Conservation (phyloP, 2,113 vertebrate genomes). For the Notarius lentiginosus region DNA sequence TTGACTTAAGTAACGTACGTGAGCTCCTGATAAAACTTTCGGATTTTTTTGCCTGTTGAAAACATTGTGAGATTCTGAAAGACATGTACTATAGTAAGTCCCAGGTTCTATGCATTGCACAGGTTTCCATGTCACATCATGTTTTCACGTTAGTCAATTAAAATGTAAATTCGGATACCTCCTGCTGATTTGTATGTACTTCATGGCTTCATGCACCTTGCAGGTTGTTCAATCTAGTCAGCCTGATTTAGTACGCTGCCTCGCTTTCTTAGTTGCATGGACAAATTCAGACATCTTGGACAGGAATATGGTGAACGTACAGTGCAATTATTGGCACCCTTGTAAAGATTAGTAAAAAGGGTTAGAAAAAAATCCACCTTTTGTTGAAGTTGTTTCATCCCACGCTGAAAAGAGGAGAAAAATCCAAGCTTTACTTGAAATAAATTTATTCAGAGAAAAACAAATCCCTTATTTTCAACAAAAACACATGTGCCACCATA, state of each 20-base stretch:
- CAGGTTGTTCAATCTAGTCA: conserved; percentile 28
- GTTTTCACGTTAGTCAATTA: conserved; percentile 20
- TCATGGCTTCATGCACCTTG: conserved; percentile 13
- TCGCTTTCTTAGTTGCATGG: background rate
- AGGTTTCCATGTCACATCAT: conserved; percentile 22
- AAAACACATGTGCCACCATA: no score
- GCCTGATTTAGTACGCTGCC: conserved; percentile 4
- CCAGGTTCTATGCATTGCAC: conserved; percentile 3
- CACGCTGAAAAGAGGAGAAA: no score
- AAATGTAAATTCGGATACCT: conserved; percentile 21
- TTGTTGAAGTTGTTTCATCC: no score
- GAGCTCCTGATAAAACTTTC: background rate
- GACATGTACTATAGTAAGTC: background rate
- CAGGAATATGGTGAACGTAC: background rate
- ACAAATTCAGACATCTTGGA: conserved; percentile 14
- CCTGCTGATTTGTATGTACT: conserved; percentile 27
- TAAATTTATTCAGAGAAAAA: no score
- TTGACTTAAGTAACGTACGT: background rate
- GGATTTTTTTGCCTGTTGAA: background rate
- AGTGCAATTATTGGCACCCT: background rate
- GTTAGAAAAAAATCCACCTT: no score
- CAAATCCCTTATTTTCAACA: no score
- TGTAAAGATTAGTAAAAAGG: no score
- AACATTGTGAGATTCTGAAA: background rate
- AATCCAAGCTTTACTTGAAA: no score